Conservation (phyloP, 2,113 vertebrate genomes). For the Haemorhous mexicanus region DNA sequence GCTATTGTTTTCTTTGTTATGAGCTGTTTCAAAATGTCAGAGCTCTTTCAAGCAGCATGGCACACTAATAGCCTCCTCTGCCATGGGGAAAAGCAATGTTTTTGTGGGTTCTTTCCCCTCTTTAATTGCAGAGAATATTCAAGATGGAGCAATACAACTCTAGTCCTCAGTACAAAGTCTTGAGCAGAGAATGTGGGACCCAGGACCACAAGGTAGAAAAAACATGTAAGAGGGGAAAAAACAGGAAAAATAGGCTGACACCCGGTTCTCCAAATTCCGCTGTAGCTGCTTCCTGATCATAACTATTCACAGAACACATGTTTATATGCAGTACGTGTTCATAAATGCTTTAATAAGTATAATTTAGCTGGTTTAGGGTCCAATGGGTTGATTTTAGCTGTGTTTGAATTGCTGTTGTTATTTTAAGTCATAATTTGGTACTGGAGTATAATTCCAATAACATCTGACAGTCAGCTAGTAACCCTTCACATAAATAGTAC, state of each 20-base stretch:
- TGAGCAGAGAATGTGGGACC: neutral
- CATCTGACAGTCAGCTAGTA: neutral
- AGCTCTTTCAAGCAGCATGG: neutral
- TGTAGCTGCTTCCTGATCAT: neutral
- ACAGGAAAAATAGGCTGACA: neutral
- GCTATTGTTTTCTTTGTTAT: constrained; percentile 8
- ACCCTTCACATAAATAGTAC: neutral
- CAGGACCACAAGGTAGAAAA: neutral
- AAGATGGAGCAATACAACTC: neutral
- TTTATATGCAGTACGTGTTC: neutral
- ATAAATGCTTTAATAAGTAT: neutral
- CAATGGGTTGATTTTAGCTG: neutral
- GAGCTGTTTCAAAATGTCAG: constrained; percentile 1
- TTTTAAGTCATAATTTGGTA: neutral
- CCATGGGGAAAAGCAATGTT: neutral
- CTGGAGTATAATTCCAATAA: neutral
- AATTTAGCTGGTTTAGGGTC: neutral
- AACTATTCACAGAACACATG: neutral
- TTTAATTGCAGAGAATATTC: neutral
- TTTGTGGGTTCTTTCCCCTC: neutral
- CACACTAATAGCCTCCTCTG: neutral
- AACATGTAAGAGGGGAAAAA: neutral
- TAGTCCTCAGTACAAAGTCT: neutral
- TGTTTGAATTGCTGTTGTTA: neutral
- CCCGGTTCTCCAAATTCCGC: neutral